Percentiles rank a stretch among this genome's conserved stretches.
Evolutionary conservation across 2,888 invertebrate species (phyloP).

Genomic region (Podabrus alpinus): DNA sequence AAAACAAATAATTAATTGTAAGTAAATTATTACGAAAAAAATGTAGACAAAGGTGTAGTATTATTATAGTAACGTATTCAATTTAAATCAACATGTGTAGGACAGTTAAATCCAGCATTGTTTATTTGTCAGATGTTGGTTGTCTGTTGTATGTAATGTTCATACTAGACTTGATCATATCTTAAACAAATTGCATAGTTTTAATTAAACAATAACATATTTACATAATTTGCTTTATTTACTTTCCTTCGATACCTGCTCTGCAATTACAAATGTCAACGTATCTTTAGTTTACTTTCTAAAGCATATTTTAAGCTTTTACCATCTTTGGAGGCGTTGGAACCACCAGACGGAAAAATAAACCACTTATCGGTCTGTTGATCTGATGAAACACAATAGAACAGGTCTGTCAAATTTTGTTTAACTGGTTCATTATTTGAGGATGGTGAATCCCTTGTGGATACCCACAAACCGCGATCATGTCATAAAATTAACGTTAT

Average conservation of each 20-base stretch:
- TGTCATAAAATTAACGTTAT: too few species aligned
- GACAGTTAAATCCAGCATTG: constrained; percentile 46
- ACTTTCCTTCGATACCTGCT: not conserved
- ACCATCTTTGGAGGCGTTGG: too few species aligned
- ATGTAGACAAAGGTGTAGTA: constrained; percentile 36
- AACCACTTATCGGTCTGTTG: too few species aligned
- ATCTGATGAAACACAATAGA: too few species aligned
- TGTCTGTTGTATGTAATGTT: constrained; percentile 54
- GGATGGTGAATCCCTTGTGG: too few species aligned
- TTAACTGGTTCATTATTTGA: too few species aligned
- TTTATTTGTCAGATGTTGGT: constrained; percentile 54
- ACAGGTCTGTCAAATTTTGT: too few species aligned
- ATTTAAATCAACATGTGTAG: constrained; percentile 51
- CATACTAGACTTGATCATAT: constrained; percentile 51
- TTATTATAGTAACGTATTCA: constrained; percentile 39
- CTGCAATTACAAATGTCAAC: too few species aligned
- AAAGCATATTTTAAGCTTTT: too few species aligned
- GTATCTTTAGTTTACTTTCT: too few species aligned
- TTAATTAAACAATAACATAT: constrained; percentile 50
- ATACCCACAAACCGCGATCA: too few species aligned
- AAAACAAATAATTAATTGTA: constrained; percentile 58
- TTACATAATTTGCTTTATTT: constrained; percentile 38
- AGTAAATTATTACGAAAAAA: constrained; percentile 44
- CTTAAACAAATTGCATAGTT: constrained; percentile 54
- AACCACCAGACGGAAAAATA: too few species aligned